Evolutionary conservation across 2,888 invertebrate genomes (phyloP).

Genomic region (Stenodera caucasica): DNA sequence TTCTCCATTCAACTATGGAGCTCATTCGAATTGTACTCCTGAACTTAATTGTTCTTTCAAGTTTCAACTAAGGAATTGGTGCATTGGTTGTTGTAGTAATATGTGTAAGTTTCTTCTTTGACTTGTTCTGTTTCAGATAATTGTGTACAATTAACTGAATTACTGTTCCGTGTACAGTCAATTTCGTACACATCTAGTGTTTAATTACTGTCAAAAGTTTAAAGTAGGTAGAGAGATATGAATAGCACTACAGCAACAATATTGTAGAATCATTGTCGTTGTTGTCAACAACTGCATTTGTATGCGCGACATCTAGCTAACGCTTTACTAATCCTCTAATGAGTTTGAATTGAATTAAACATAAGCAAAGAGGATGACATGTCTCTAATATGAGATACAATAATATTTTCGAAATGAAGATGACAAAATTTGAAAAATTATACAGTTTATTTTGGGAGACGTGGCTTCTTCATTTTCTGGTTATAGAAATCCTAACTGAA

Average conservation of each 20-base stretch:
- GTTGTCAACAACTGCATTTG: constrained; percentile 8
- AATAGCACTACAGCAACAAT: neutral
- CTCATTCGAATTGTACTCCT: constrained; percentile 27
- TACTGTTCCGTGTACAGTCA: constrained; percentile 36
- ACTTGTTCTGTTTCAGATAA: constrained; percentile 41
- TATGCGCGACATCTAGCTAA: neutral
- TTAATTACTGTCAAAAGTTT: constrained; percentile 37
- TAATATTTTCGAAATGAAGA: neutral
- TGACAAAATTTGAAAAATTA: constrained; percentile 9
- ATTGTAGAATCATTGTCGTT: neutral
- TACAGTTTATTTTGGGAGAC: constrained; percentile 8
- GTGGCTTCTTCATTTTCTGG: constrained; percentile 11
- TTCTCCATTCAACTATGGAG: constrained; percentile 10
- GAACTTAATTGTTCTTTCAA: constrained; percentile 38
- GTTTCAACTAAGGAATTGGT: constrained; percentile 37
- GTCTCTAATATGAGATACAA: neutral
- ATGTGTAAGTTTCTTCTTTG: constrained; percentile 37
- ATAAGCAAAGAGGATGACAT: neutral
- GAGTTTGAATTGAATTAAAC: constrained; percentile 3
- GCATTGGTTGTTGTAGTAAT: constrained; percentile 33
- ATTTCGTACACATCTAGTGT: constrained; percentile 32
- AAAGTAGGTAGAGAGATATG: constrained; percentile 1
- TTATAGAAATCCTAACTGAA: neutral
- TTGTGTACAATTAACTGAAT: constrained; percentile 41
- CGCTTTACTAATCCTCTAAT: constrained; percentile 11